These are phyloP conservation scores for Trypoxylus dichotomus DNA, from an alignment of 1,140 invertebrate species.

Conservation along the genomic window DNA sequence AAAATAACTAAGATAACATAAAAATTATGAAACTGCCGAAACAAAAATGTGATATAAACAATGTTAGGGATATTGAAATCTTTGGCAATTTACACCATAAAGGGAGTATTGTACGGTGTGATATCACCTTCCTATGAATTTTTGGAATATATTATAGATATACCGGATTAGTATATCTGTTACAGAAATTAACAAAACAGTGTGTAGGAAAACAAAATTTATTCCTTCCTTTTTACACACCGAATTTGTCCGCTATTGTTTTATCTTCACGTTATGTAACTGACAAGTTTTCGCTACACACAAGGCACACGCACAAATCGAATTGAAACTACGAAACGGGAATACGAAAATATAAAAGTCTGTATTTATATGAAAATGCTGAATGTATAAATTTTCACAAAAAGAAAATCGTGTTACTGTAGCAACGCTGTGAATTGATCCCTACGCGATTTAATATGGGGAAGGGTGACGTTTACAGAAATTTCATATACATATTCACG, in stretches of 20 bases:
- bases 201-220: no score
- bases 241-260: background rate
- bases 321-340: background rate
- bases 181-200: no score
- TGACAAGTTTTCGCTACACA: background rate
- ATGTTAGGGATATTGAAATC: no score
- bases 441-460: background rate
- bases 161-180: no score
- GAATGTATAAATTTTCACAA: background rate
- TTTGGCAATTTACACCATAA: no score
- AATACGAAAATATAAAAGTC: background rate
- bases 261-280: background rate
- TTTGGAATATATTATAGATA: no score
- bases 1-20: no score
- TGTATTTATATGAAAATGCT: background rate
- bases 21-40: no score
- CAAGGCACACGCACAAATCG: background rate
- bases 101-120: no score
- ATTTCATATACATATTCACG: background rate
- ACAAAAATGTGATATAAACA: no score
- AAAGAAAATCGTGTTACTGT: background rate
- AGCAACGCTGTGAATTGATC: background rate
- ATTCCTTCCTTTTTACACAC: no score
- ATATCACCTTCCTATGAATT: no score
- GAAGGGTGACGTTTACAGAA: background rate